Evolutionary conservation across 2,113 vertebrate genomes (phyloP).

Genomic region (Hippopotamus amphibius): DNA sequence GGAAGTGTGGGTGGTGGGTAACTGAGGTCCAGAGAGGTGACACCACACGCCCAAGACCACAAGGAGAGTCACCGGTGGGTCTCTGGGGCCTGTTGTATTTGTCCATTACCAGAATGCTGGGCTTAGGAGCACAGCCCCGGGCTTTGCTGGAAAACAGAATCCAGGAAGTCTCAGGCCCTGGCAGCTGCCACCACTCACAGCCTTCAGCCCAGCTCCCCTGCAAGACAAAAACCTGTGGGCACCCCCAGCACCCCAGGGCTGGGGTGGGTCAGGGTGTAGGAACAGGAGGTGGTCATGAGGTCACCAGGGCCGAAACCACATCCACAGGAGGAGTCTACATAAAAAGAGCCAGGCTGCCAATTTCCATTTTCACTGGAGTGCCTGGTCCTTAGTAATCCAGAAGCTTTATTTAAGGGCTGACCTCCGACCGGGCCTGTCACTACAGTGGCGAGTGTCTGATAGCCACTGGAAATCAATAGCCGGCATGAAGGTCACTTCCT

Average conservation of each 20-base stretch:
- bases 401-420: slow-evolving; percentile 94
- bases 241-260: background rate
- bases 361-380: slow-evolving; percentile 92
- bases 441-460: slow-evolving; percentile 89
- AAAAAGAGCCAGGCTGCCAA: slow-evolving; percentile 83
- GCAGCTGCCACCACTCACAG: background rate
- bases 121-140: background rate
- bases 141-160: background rate
- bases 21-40: background rate
- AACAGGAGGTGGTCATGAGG: slow-evolving; percentile 43
- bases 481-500: slow-evolving; percentile 91
- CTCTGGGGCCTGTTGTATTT: background rate
- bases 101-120: background rate
- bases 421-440: slow-evolving; percentile 90
- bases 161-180: background rate
- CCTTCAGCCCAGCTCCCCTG: background rate
- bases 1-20: background rate
- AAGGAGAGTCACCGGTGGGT: background rate
- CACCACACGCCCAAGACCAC: background rate
- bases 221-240: background rate
- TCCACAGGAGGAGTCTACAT: slow-evolving; percentile 83
- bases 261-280: background rate
- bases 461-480: slow-evolving; percentile 92
- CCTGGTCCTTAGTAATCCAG: slow-evolving; percentile 89
- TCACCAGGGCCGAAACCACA: slow-evolving; percentile 71